Percentiles rank a stretch among this genome's conserved stretches.
phyloP scores from a whole-genome alignment of 2,888 invertebrate genomes.

The Cryptus armator region DNA sequence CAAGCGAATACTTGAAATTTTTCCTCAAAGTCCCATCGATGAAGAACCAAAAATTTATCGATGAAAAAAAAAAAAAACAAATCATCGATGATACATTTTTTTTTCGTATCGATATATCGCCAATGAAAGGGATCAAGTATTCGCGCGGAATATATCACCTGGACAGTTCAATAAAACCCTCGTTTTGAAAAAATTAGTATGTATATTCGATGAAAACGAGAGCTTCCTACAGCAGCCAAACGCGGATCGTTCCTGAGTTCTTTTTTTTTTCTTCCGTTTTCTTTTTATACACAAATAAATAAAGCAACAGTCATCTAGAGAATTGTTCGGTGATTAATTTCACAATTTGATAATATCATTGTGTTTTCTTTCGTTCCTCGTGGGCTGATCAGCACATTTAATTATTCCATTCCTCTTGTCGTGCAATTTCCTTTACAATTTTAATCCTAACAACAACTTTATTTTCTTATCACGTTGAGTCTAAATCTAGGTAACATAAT shows the following conservation, averaged over 20 bases:
- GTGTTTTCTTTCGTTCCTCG: conserved; percentile 18
- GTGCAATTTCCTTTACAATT: conserved; percentile 44
- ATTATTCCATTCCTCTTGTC: conserved; percentile 34
- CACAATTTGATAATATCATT: conserved; percentile 19
- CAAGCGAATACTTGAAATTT: conserved; percentile 60
- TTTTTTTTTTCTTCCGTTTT: conserved; percentile 11
- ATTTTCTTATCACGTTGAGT: conserved; percentile 66
- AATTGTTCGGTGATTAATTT: conserved; percentile 53
- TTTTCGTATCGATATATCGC: not conserved
- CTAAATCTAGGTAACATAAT: conserved; percentile 75
- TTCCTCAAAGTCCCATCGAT: conserved; percentile 30
- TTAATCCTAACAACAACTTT: conserved; percentile 37
- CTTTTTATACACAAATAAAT: conserved; percentile 11
- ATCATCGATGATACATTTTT: not conserved
- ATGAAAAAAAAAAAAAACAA: not conserved
- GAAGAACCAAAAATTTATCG: conserved; percentile 28
- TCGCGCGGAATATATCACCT: conserved; percentile 64
- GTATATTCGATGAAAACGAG: conserved; percentile 62
- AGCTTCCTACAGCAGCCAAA: conserved; percentile 70
- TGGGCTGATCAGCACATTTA: conserved; percentile 46
- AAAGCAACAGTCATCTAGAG: conserved; percentile 52
- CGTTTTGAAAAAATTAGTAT: conserved; percentile 56
- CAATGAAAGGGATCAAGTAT: conserved; percentile 34
- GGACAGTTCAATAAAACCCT: conserved; percentile 68
- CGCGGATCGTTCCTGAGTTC: conserved; percentile 54